These are phyloP conservation scores for Pangasianodon gigas DNA, from an alignment of 2,113 vertebrate genomes.

Conservation along the genomic window DNA sequence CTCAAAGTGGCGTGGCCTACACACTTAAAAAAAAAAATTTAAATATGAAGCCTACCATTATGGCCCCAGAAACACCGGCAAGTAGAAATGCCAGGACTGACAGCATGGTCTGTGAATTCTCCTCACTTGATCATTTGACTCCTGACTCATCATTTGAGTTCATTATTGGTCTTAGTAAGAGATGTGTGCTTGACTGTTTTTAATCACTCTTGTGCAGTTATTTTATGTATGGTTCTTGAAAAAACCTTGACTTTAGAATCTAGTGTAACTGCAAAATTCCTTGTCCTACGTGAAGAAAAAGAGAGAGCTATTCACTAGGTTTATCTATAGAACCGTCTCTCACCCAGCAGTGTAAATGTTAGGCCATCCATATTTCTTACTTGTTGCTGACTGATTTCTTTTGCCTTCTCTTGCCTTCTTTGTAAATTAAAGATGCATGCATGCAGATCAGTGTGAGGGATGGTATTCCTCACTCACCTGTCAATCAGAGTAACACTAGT, in stretches of 20 bases:
- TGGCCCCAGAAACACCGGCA: neutral
- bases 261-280: neutral
- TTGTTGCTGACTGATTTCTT: neutral
- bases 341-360: neutral
- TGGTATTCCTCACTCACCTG: slow-evolving; percentile 3
- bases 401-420: neutral
- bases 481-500: neutral
- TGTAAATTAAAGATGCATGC: neutral
- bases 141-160: neutral
- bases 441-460: neutral
- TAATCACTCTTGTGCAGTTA: neutral
- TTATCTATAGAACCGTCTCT: neutral
- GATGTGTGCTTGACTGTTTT: neutral
- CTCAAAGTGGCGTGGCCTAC: neutral
- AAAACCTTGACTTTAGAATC: neutral
- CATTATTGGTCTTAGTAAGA: neutral
- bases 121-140: neutral
- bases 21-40: neutral
- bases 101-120: neutral
- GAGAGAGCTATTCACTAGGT: neutral
- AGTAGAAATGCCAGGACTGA: neutral
- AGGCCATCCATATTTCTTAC: neutral
- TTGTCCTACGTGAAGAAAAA: neutral
- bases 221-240: neutral
- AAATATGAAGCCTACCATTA: neutral